A percentile compares a stretch with the other conserved stretches of the same genome.
These are phyloP conservation scores for Rhopalosiphum padi DNA, from an alignment of 1,140 invertebrate genomes.

Conservation along the genomic window DNA sequence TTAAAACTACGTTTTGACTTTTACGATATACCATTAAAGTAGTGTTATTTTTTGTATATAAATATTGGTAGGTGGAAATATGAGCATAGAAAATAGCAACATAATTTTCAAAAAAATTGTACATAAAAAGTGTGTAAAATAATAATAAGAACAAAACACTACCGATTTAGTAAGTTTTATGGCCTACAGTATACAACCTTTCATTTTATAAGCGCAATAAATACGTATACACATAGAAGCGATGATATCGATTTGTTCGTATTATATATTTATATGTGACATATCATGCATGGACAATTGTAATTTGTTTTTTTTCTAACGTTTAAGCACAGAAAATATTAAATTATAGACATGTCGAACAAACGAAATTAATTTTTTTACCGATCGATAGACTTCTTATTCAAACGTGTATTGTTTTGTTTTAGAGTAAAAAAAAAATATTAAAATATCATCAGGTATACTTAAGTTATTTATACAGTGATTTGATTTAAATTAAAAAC, in stretches of 20 bases:
- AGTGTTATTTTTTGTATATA: background rate
- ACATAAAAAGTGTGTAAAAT: constrained; percentile 27
- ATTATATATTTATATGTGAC: background rate
- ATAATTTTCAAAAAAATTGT: constrained; percentile 3
- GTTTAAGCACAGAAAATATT: too few species aligned
- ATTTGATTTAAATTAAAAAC: background rate
- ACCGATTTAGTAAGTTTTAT: background rate
- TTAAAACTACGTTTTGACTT: constrained; percentile 11
- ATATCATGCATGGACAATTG: background rate
- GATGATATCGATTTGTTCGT: background rate
- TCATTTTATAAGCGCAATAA: background rate
- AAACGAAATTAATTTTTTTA: background rate
- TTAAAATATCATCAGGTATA: background rate
- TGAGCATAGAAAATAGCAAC: background rate
- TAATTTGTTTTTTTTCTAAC: background rate
- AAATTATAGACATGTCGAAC: too few species aligned
- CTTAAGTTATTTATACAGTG: background rate
- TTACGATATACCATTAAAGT: background rate
- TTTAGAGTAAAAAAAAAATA: background rate
- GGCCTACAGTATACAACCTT: background rate
- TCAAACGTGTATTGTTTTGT: background rate
- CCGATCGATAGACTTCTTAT: background rate
- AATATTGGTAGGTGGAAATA: background rate
- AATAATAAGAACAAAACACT: background rate
- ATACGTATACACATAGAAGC: background rate